Evolutionary conservation across 2,113 vertebrate species (phyloP).

Genomic region (Eublepharis macularius): DNA sequence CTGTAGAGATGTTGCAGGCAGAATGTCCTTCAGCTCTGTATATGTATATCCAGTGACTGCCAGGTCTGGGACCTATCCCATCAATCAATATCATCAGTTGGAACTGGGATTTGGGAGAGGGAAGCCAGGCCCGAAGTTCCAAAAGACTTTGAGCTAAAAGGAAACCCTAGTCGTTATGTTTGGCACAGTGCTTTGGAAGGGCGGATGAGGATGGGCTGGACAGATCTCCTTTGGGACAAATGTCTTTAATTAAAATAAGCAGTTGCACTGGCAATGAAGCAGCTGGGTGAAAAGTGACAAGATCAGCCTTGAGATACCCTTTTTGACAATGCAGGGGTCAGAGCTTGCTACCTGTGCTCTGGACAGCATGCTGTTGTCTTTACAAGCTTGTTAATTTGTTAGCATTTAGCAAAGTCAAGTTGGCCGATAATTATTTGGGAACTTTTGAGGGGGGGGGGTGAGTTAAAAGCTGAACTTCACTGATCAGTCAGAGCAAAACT

Average conservation of each 20-base stretch:
- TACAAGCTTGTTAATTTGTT: conserved; percentile 17
- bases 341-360: background rate
- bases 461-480: conserved; percentile 19
- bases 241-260: conserved; percentile 23
- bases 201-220: background rate
- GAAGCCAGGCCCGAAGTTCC: background rate
- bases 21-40: conserved; percentile 17
- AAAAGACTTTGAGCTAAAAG: conserved; percentile 21
- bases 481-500: conserved; percentile 25
- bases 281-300: background rate
- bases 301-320: background rate
- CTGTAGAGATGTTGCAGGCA: conserved; percentile 37
- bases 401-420: conserved; percentile 4
- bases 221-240: background rate
- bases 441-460: background rate
- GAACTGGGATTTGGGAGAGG: background rate
- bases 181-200: accelerated
- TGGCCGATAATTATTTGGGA: conserved; percentile 1
- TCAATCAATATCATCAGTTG: conserved; percentile 52
- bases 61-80: conserved; percentile 35
- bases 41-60: conserved; percentile 41
- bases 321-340: background rate
- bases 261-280: conserved; percentile 16
- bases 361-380: background rate
- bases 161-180: background rate